These are phyloP conservation scores for Jacana jacana DNA, from an alignment of 2,113 vertebrate species.

Conservation along the genomic window DNA sequence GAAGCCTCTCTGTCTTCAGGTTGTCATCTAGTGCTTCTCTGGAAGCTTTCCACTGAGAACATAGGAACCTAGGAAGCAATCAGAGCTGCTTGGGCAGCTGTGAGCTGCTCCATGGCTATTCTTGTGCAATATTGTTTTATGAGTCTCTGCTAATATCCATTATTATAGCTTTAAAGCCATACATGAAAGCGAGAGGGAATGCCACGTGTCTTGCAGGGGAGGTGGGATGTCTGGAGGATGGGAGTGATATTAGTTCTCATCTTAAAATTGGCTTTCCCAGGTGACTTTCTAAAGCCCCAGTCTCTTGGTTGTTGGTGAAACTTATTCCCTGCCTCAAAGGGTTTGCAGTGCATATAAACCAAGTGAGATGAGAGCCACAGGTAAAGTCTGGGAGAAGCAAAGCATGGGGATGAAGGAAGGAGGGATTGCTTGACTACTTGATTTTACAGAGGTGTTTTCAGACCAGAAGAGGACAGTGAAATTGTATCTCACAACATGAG, in stretches of 20 bases:
- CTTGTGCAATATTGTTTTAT: background rate
- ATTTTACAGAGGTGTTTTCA: background rate
- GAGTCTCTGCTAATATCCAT: background rate
- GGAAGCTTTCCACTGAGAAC: background rate
- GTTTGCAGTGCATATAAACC: background rate
- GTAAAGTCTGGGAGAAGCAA: background rate
- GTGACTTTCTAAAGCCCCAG: background rate
- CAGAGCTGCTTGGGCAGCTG: background rate
- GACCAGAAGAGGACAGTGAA: background rate
- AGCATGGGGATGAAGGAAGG: background rate
- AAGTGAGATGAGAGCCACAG: background rate
- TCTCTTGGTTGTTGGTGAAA: background rate
- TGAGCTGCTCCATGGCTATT: background rate
- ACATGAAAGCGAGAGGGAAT: background rate
- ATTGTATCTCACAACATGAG: background rate
- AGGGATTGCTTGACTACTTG: background rate
- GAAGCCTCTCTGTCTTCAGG: background rate
- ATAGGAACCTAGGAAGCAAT: background rate
- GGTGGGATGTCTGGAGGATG: background rate
- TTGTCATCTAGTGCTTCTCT: background rate
- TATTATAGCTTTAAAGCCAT: background rate
- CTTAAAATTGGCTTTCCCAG: background rate
- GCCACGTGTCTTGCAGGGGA: background rate
- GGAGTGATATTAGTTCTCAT: background rate
- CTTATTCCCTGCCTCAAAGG: background rate